Conservation (phyloP, 2,888 invertebrate genomes). For the Conus canariensis region DNA sequence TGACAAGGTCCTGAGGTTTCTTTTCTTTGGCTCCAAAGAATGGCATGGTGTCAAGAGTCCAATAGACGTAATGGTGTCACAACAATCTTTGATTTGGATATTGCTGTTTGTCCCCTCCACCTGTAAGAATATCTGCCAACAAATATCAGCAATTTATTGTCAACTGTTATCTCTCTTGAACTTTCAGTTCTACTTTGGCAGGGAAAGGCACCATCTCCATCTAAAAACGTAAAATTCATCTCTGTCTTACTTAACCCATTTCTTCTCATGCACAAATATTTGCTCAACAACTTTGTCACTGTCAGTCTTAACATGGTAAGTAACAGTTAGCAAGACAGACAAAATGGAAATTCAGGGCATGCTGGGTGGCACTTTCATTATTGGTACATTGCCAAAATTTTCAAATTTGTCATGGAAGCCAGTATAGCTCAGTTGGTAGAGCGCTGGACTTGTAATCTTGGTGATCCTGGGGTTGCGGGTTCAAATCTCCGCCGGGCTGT, state of each 20-base stretch:
- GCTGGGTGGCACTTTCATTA: no score
- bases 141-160: neutral
- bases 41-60: conserved; percentile 63
- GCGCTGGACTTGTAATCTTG: no score
- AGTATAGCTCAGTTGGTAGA: no score
- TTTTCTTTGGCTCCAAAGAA: conserved; percentile 98
- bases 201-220: no score
- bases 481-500: no score
- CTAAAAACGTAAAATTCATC: no score
- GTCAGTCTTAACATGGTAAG: neutral
- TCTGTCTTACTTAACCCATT: no score
- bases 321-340: neutral
- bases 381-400: no score
- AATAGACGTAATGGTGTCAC: neutral
- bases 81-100: neutral
- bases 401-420: no score
- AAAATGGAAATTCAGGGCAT: no score
- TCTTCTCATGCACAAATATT: neutral
- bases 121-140: neutral
- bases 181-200: no score
- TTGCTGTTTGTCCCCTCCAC: neutral
- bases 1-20: conserved; percentile 98
- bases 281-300: neutral
- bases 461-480: no score
- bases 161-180: neutral